phyloP scores from a whole-genome alignment of 2,888 invertebrate species.

The Oscheius myriophilus region DNA sequence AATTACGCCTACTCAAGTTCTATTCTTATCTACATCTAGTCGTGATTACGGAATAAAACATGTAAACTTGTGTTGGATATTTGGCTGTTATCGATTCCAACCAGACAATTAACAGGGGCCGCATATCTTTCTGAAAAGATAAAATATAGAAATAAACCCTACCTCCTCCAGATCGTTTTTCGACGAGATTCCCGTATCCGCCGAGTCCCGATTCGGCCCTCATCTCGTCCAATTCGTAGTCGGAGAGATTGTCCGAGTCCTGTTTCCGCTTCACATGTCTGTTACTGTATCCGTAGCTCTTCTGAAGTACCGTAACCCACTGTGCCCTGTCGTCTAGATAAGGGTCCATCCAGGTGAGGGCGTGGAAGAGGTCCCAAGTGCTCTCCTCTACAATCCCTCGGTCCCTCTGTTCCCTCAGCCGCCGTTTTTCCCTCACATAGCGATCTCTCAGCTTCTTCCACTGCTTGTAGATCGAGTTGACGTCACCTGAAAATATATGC shows the following conservation, averaged over 20 bases:
- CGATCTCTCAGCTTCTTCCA: slow-evolving; percentile 68
- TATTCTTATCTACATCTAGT: too few species aligned
- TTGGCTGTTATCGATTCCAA: too few species aligned
- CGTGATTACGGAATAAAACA: too few species aligned
- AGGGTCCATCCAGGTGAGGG: slow-evolving; percentile 64
- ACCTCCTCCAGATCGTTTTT: slow-evolving; percentile 23
- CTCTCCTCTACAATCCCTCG: slow-evolving; percentile 39
- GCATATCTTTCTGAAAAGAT: too few species aligned
- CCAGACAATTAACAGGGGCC: too few species aligned
- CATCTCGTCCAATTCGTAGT: slow-evolving; percentile 27
- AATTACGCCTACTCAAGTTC: too few species aligned
- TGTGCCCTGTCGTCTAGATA: slow-evolving; percentile 60
- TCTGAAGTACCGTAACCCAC: slow-evolving; percentile 14
- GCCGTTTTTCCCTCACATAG: slow-evolving; percentile 63
- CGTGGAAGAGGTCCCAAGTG: slow-evolving; percentile 58
- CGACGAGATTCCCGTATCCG: slow-evolving; percentile 12
- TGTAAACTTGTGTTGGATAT: too few species aligned
- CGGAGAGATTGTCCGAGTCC: slow-evolving; percentile 54
- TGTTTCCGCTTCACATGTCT: slow-evolving; percentile 43
- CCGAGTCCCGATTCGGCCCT: slow-evolving; percentile 34
- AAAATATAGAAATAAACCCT: not conserved
- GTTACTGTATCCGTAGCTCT: slow-evolving; percentile 6
- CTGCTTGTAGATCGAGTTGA: slow-evolving; percentile 64
- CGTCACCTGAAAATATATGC: slow-evolving; percentile 43
- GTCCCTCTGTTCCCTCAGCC: slow-evolving; percentile 38